Evolutionary conservation across 2,888 invertebrate species (phyloP).

Genomic region (Agapostemon virescens): DNA sequence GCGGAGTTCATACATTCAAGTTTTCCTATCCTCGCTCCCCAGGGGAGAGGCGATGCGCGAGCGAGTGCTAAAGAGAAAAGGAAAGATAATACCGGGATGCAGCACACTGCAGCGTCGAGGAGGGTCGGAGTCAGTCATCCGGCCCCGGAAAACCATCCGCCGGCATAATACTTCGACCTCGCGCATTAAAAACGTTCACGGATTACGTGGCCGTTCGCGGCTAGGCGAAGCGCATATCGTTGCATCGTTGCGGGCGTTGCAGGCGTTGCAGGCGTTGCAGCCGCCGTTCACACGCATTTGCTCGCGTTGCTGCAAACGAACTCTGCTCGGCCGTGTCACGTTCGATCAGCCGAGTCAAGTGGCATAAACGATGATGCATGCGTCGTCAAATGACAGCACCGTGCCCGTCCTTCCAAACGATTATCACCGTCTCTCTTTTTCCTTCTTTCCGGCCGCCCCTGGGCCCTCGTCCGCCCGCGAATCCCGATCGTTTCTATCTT

Average conservation of each 20-base stretch:
- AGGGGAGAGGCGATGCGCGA: slow-evolving; percentile 31
- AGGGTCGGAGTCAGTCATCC: not conserved
- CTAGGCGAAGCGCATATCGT: slow-evolving; percentile 12
- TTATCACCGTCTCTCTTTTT: slow-evolving; percentile 54
- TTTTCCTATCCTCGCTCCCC: slow-evolving; percentile 65
- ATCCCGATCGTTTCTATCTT: slow-evolving; percentile 29
- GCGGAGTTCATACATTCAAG: slow-evolving; percentile 65
- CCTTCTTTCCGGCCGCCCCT: slow-evolving; percentile 24
- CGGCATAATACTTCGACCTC: slow-evolving; percentile 15
- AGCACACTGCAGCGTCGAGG: not conserved
- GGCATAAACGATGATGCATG: slow-evolving; percentile 72
- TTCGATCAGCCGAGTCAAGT: slow-evolving; percentile 70
- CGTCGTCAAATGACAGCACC: slow-evolving; percentile 66
- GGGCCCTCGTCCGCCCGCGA: slow-evolving; percentile 15
- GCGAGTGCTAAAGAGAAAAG: not conserved
- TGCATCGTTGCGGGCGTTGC: not conserved
- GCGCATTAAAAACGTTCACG: slow-evolving; percentile 59
- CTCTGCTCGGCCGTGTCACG: slow-evolving; percentile 62
- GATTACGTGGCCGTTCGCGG: slow-evolving; percentile 23
- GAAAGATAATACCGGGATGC: not conserved
- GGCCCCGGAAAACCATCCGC: slow-evolving; percentile 21
- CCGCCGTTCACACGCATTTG: slow-evolving; percentile 43
- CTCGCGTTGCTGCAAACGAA: slow-evolving; percentile 55
- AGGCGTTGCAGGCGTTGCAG: not conserved
- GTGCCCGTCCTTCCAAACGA: slow-evolving; percentile 54